Base-by-base conservation (phyloP, 2,797 vertebrate genomes). In the Selene dorsalis region DNA sequence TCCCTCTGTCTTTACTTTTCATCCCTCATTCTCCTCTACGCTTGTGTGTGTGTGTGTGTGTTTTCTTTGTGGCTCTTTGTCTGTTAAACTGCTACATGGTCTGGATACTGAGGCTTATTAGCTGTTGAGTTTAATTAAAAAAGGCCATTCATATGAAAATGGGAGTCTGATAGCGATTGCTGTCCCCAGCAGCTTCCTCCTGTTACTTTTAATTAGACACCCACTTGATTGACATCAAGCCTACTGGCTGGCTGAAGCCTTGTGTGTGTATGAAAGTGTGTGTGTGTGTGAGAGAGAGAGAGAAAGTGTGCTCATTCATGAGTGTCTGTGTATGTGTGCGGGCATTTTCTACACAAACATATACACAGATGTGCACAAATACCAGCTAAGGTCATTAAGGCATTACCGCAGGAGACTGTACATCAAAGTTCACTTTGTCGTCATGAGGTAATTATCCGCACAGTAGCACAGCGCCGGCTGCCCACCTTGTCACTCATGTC, bases 101-200 rank as follows among this genome's bases (percentile, higher is more conserved):
- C 91, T 94, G 95, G 94, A 95, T 95, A 94, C 94, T 93, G 94
- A 93, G 89, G 93, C 95, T 95, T 95, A 95, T 96, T 96, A 95
- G 94, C 93, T 91, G 94, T 94, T 95, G 91, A 94, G 95, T 95
- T 95, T 96, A 96, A 96, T 96, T 96, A 95, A 95, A 96, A 95
- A 95, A 94, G 93, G 91, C 94, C 94, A 96, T 96, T 96, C 95
- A 96, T 96, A 96, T 95, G 95, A 96, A 95, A 96, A 96, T 96
- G 91, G 89, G 93, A 91, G 93, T 93, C 94, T 90, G 94, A 96
- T 96, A 95, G 94, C 88, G 91, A 94, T 91, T 94, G 94, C 94
- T 94, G 94, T 94, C 93, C 94, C 94, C 93, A 92, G 94, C 94
- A 95, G 94, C 94, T 94, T 95, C 91, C 92, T 93, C 92, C 94